These are phyloP conservation scores for Apodemia mormo DNA, from an alignment of 2,888 invertebrate species.

Conservation along the genomic window DNA sequence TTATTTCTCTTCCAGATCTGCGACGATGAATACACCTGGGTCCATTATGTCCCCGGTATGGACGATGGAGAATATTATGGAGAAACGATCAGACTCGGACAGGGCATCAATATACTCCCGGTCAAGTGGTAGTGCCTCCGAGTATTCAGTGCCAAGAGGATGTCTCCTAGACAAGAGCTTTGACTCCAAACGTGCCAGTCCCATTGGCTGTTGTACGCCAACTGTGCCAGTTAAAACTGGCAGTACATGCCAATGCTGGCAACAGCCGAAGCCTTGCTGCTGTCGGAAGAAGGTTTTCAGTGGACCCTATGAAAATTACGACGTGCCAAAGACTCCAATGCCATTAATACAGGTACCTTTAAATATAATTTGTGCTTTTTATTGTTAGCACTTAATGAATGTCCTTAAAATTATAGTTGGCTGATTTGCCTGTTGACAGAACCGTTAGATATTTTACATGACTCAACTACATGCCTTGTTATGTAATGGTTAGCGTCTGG, in stretches of 20 bases:
- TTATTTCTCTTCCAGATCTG: conserved; percentile 73
- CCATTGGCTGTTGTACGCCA: conserved; percentile 74
- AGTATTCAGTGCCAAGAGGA: conserved; percentile 83
- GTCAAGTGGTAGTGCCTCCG: conserved; percentile 84
- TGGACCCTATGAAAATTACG: conserved; percentile 89
- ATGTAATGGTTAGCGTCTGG: no score
- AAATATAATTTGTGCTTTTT: background rate
- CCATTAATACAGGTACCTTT: conserved; percentile 55
- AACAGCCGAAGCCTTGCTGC: conserved; percentile 60
- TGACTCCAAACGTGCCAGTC: conserved; percentile 67
- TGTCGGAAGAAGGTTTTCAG: conserved; percentile 67
- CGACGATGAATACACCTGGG: conserved; percentile 78
- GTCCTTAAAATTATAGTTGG: no score
- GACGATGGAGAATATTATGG: conserved; percentile 79
- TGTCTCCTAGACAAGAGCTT: conserved; percentile 76
- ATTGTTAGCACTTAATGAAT: background rate
- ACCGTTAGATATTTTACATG: no score
- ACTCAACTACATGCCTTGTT: no score
- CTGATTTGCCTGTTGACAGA: no score
- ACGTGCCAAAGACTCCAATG: conserved; percentile 87
- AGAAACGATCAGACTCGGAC: conserved; percentile 79
- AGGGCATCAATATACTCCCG: conserved; percentile 85
- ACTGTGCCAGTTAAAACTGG: conserved; percentile 82
- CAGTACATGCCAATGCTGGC: conserved; percentile 66
- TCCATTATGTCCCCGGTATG: conserved; percentile 80